Evolutionary conservation across 1,140 invertebrate genomes (phyloP), one percentile per base, ranked within the genome.

Genomic region (Elymnias hypermnestra): DNA sequence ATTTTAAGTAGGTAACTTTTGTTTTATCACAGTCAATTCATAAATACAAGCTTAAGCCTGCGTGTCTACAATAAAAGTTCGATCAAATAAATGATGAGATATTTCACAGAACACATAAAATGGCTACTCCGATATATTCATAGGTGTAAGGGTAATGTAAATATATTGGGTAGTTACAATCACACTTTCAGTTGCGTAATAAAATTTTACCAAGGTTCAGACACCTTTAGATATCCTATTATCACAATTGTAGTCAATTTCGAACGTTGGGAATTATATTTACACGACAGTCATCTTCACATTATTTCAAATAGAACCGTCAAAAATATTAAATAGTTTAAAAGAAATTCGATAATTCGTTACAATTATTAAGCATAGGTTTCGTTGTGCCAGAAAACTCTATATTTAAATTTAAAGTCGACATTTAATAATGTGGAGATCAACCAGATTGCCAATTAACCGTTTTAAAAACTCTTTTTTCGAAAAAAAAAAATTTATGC

Each of bases 291-390:
- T 35, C 36, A 44, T 19, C 19, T 35, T 40, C 37, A 25, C 28
- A 23, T 35, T 29, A 46, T 33, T 28, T 52, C 45, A 51, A 58
- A 55, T 41, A 33, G 15, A 47, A 54, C 69, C 71, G 66, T 72
- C 71, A 77, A 69, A 69, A 77, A 77, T 74, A 77, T 74, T 77
- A 74, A 60, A 63, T 72, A 72, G 63, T 68, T 63, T 38, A 37
- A 48, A 39, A 52, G 21, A 48, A 53, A 50, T 37, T 51, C 38
- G 18, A 31, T 55, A 33, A 37, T 53, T 51, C 47, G 47, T 45
- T 54, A 45, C 8, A 40, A 33, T 43, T 42, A 19, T 22, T 22
- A 18, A 21, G 39, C 26, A 17, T 26, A 33, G 33, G 35, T 36
- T 56, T 70, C 66, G 66, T 66, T 66, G 66, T 64, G 55, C 41